Evolutionary conservation across 2,797 vertebrate genomes (phyloP), one percentile per base, ranked within the genome.

Genomic region (Spinus pinus): DNA sequence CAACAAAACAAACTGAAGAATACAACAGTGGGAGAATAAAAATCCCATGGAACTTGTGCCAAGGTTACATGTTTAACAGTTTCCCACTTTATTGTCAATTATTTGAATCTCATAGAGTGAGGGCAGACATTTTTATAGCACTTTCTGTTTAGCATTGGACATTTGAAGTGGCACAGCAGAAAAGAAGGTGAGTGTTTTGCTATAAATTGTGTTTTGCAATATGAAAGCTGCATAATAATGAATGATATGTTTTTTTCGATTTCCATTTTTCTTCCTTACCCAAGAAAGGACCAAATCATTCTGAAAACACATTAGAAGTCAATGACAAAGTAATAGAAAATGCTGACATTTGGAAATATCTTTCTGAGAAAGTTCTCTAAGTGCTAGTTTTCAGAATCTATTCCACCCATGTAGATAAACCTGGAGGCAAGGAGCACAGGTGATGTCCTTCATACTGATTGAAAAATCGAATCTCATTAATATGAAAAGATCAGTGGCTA

Each of bases 291-390:
- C 92, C 79, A 97, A 97, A 97, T 97, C 71, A 96, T 97, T 98
- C 88, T 94, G 93, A 91, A 96, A 97, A 95, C 83, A 81, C 49
- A 95, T 97, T 97, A 97, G 85, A 96, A 97, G 94, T 98, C 97
- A 98, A 97, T 97, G 97, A 97, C 96, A 98, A 97, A 98, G 96
- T 96, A 97, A 96, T 97, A 97, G 95, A 96, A 98, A 98, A 97
- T 91, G 93, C 94, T 97, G 97, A 95, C 97, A 97, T 83, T 93
- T 93, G 58, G 72, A 97, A 97, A 96, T 97, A 88, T 81, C 73
- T 97, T 96, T 93, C 67, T 39, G 97, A 88, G 44, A 96, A 97
- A 97, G 91, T 94, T 95, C 79, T 88, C 37, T 95, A 92, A 93
- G 92, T 88, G 90, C 42, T 81, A 58, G 65, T 97, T 65, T 96